Conservation (phyloP, 2,888 invertebrate genomes). For the Drosophila nr. medialis region DNA sequence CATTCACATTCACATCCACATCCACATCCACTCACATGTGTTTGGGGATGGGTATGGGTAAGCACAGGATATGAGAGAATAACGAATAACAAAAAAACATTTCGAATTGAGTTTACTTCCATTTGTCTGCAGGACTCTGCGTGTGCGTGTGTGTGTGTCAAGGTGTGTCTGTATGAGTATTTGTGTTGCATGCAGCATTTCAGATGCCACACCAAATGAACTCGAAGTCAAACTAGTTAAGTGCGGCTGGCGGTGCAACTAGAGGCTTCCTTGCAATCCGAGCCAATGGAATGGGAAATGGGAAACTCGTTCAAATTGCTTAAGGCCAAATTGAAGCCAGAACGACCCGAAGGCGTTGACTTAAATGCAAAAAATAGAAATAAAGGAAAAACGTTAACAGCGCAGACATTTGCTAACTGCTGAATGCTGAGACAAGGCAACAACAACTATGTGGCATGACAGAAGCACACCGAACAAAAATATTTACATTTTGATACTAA, state of each 20-base stretch:
- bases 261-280: conserved; percentile 46
- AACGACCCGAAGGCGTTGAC: conserved; percentile 47
- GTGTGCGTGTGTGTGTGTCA: conserved; percentile 20
- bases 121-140: conserved; percentile 26
- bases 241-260: conserved; percentile 56
- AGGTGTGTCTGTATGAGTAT: conserved; percentile 30
- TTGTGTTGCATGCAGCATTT: conserved; percentile 59
- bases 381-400: conserved; percentile 20
- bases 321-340: conserved; percentile 64
- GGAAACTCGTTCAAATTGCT: conserved; percentile 70
- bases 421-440: conserved; percentile 23
- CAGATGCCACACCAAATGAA: conserved; percentile 69
- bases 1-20: conserved; percentile 4
- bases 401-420: conserved; percentile 47
- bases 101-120: conserved; percentile 50
- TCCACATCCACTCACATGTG: neutral
- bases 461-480: conserved; percentile 23
- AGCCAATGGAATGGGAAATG: conserved; percentile 39
- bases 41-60: neutral
- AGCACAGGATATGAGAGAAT: conserved; percentile 27
- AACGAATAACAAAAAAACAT: conserved; percentile 49
- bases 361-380: conserved; percentile 18
- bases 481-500: neutral
- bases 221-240: conserved; percentile 74
- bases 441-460: conserved; percentile 46